Evolutionary conservation across 2,888 invertebrate species (phyloP).

Genomic region (Pristionchus japonicus): DNA sequence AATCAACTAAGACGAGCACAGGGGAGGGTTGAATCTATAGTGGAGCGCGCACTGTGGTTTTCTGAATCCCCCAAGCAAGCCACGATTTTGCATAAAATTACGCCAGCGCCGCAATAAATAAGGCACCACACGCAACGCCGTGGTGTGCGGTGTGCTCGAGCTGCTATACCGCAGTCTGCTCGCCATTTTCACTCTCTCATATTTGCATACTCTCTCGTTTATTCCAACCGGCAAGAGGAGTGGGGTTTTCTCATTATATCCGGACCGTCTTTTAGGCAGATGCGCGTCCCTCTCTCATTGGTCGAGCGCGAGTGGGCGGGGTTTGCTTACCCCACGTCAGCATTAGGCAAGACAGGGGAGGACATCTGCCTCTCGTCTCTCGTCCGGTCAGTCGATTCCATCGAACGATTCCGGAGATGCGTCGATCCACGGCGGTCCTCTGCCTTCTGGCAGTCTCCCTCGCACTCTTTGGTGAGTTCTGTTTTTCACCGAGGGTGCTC

Average conservation of each 20-base stretch:
- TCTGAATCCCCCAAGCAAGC: not conserved
- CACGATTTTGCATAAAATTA: slow-evolving; percentile 1
- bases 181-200: not conserved
- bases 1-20: not conserved
- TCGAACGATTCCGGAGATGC: slow-evolving; percentile 45
- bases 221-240: too few species aligned
- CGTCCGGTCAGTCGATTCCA: slow-evolving; percentile 3
- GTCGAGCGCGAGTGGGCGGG: slow-evolving; percentile 10
- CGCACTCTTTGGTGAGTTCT: slow-evolving; percentile 44
- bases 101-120: not conserved
- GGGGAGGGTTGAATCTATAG: not conserved
- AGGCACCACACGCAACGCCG: not conserved
- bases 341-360: slow-evolving; percentile 17
- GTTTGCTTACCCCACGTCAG: slow-evolving; percentile 27
- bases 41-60: not conserved
- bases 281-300: too few species aligned
- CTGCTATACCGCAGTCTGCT: too few species aligned
- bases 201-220: too few species aligned
- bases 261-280: too few species aligned
- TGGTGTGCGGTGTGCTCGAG: not conserved
- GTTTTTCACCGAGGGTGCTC: not conserved
- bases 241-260: not conserved
- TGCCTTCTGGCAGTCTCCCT: slow-evolving; percentile 48
- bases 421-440: slow-evolving; percentile 47
- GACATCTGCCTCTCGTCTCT: not conserved